Percentiles rank a stretch among this genome's conserved stretches.
These are phyloP conservation scores for Papio anubis DNA, from an alignment of 2,113 vertebrate genomes.

Conservation along the genomic window DNA sequence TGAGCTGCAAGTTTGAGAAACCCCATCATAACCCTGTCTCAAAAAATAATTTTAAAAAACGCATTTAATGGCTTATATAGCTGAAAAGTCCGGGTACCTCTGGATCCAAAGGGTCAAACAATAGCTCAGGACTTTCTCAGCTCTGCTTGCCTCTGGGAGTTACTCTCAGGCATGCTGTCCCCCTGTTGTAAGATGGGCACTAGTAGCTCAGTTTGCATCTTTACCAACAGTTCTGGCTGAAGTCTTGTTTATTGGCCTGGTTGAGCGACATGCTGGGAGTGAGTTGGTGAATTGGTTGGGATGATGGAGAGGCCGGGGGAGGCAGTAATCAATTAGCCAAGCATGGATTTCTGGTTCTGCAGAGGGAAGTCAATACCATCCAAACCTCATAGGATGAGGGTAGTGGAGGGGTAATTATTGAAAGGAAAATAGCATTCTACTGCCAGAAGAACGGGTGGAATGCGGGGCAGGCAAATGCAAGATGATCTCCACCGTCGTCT, in stretches of 20 bases:
- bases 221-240: neutral
- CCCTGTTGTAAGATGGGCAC: neutral
- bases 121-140: neutral
- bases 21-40: neutral
- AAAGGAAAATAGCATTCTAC: neutral
- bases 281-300: neutral
- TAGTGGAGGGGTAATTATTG: neutral
- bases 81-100: neutral
- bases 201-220: neutral
- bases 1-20: neutral
- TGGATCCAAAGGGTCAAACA: neutral
- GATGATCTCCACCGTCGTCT: neutral
- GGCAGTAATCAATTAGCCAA: neutral
- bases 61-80: neutral
- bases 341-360: neutral
- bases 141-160: neutral
- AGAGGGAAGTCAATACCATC: neutral
- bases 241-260: neutral
- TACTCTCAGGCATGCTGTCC: neutral
- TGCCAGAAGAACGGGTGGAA: neutral
- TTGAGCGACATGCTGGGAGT: neutral
- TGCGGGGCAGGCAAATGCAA: neutral
- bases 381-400: neutral
- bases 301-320: neutral
- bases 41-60: neutral